These are phyloP conservation scores for Blastomussa wellsi DNA, from an alignment of 92 coral and sea anemone species.

Conservation along the genomic window DNA sequence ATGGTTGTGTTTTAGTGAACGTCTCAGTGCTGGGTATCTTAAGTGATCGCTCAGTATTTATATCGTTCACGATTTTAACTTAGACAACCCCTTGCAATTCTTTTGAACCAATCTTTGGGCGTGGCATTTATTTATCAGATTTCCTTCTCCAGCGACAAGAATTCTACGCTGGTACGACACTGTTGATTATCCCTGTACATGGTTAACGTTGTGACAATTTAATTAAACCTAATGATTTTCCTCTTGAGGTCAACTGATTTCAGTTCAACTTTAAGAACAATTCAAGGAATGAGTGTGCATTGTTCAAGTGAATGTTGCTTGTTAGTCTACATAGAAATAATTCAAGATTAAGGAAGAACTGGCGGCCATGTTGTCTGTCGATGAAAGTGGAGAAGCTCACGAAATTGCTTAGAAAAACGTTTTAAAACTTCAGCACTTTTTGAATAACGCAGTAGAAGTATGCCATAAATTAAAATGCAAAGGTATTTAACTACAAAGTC, in stretches of 20 bases:
- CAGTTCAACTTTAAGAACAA: background rate
- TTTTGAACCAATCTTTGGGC: background rate
- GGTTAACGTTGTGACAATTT: slow-evolving; percentile 2
- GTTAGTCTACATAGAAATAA: too few relatives aligned
- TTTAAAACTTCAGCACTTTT: background rate
- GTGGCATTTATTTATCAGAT: background rate
- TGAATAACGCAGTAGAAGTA: background rate
- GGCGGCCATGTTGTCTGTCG: slow-evolving; percentile 1
- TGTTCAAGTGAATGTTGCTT: background rate
- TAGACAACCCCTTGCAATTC: background rate
- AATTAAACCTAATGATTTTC: slow-evolving; percentile 20
- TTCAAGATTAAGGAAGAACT: background rate
- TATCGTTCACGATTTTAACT: background rate
- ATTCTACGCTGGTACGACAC: background rate
- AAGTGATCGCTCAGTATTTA: too few relatives aligned
- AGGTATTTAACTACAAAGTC: background rate
- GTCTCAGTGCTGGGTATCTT: background rate
- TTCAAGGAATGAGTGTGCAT: slow-evolving; percentile 10
- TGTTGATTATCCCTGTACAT: background rate
- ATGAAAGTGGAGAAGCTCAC: background rate
- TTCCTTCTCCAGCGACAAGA: background rate
- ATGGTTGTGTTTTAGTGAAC: background rate
- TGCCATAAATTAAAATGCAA: background rate
- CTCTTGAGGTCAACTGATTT: background rate
- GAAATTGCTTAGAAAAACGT: background rate